Conservation (phyloP, 1,140 invertebrate genomes). For the Aphelinus certus region DNA sequence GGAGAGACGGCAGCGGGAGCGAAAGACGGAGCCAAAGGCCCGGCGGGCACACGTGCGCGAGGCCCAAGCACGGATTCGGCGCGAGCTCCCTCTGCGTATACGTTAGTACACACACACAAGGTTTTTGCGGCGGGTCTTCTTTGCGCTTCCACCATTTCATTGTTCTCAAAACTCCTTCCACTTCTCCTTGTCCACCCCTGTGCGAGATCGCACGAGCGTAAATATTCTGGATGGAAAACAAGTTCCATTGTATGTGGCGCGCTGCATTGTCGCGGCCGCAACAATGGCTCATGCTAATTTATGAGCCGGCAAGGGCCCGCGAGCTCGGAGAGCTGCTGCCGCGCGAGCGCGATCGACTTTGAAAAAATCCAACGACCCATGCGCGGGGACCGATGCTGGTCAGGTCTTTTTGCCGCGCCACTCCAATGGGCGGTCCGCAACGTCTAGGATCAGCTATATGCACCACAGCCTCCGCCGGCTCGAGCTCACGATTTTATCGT, state of each 20-base stretch:
- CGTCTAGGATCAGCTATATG: no score
- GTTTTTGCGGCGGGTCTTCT: no score
- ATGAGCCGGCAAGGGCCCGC: slow-evolving; percentile 21
- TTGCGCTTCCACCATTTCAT: no score
- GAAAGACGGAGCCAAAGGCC: background rate
- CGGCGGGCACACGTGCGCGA: background rate
- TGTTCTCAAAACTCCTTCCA: no score
- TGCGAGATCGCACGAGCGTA: slow-evolving; percentile 27
- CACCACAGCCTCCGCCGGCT: no score
- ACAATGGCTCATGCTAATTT: slow-evolving; percentile 37
- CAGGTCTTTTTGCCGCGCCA: no score
- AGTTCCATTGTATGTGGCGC: slow-evolving; percentile 34
- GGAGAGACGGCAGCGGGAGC: background rate
- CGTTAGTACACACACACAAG: background rate
- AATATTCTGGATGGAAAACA: slow-evolving; percentile 38
- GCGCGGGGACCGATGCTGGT: no score
- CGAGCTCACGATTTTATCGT: no score
- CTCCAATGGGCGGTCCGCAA: no score
- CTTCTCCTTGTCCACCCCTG: no score
- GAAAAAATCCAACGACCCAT: background rate
- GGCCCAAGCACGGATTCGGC: slow-evolving; percentile 2
- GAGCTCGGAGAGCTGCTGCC: background rate
- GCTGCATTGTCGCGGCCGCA: slow-evolving; percentile 26
- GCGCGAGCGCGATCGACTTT: background rate
- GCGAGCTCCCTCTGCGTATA: background rate